Base-by-base conservation (phyloP, 2,888 invertebrate species). In the Lasioglossum malachurum region DNA sequence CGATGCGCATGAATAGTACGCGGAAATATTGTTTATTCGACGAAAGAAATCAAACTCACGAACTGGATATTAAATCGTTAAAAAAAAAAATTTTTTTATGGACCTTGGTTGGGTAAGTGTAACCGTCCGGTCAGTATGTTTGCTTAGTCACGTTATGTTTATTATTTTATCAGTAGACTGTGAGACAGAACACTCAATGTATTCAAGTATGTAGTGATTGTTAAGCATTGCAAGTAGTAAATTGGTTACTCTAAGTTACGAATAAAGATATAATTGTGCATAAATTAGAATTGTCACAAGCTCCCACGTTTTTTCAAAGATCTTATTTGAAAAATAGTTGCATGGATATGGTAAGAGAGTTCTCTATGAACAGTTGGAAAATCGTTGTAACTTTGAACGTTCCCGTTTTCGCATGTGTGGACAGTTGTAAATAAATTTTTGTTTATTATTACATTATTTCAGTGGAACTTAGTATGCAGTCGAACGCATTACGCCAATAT, bases 391-490 rank as follows among this genome's bases (percentile, higher is more conserved):
- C 31, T 35, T 35, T 35, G 27, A 60, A 31, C 53, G 49, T n/a
- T 16, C 49, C 38, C 31, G 64, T 67, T 3, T 44, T 23, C 10
- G 19, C 16, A 31, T 60, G 27, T 69, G 7, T 27, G 38, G 38
- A 73, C 38, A 3, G 7, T 79, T 85, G 23, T 67, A 83, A 84
- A 75, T n/a, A 44, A 78, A 72, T 49, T 60, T 49, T 85, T 75
- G 46, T 83, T 88, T 82, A 49, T 69, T 14, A 78, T 85, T 78
- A 60, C 38, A 69, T 86, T 78, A 83, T 91, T 94, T 91, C 93
- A 98, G 96, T 98, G 98, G 97, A 96, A 97, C 93, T 96, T 98
- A 73, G 96, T 98, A 0, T 98, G 98, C 93, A 96, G 96, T 49
- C 96, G 96, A 83, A 95, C 96, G 23, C 97, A 97, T 95, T 95